Percentiles rank a stretch among this genome's conserved stretches.
These are phyloP conservation scores for Drosophila lowei DNA, from an alignment of 1,140 invertebrate genomes.

Conservation along the genomic window DNA sequence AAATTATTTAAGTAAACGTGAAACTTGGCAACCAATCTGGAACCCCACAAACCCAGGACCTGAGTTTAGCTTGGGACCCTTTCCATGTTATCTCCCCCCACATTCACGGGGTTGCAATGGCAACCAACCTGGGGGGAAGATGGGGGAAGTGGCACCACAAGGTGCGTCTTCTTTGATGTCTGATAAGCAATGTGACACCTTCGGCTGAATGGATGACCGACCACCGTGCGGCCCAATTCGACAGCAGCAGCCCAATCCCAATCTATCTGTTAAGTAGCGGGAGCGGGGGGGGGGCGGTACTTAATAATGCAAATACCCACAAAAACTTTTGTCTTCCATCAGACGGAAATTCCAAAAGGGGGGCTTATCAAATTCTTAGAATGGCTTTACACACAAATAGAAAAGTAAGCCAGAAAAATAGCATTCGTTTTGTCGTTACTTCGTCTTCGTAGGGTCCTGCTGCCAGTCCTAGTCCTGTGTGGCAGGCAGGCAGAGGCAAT, in stretches of 20 bases:
- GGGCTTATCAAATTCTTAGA: constrained; percentile 71
- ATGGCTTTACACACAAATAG: constrained; percentile 70
- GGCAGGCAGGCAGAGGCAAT: constrained; percentile 15
- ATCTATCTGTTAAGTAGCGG: background rate
- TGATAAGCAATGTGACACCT: constrained; percentile 48
- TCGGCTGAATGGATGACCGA: constrained; percentile 39
- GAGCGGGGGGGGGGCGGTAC: constrained; percentile 12
- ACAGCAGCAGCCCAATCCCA: background rate
- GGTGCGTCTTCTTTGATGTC: constrained; percentile 51
- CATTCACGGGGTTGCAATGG: constrained; percentile 33
- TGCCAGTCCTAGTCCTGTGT: too few relatives aligned
- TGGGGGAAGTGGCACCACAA: constrained; percentile 21
- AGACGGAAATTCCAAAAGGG: constrained; percentile 36
- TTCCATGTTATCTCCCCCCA: background rate
- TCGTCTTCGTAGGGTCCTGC: too few relatives aligned
- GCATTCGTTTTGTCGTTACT: constrained; percentile 22
- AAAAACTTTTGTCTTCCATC: constrained; percentile 46
- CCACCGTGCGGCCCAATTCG: constrained; percentile 4
- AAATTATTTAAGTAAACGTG: constrained; percentile 44
- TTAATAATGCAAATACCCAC: constrained; percentile 65
- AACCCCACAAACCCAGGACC: background rate
- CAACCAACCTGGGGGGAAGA: constrained; percentile 10
- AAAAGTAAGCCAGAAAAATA: constrained; percentile 69
- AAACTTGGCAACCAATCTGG: constrained; percentile 24
- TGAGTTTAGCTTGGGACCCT: background rate